Conservation (phyloP, 2,888 invertebrate species). For the Amphipyra tragopoginis region DNA sequence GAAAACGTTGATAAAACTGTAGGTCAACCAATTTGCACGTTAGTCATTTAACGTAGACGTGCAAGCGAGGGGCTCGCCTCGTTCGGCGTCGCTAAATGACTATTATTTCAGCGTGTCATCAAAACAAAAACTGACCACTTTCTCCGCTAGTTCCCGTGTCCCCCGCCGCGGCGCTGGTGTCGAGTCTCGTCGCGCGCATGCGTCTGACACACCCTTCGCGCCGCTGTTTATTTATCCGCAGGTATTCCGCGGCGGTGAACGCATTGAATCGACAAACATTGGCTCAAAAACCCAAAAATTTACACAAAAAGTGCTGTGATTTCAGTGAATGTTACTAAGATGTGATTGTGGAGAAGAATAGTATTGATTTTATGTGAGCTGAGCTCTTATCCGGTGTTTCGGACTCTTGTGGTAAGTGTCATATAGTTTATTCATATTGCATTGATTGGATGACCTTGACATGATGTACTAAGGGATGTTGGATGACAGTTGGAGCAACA, state of each 20-base stretch:
- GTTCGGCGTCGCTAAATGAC: neutral
- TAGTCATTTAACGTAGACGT: no score
- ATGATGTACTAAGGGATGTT: slow-evolving; percentile 10
- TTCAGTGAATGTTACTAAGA: slow-evolving; percentile 25
- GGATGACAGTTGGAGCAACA: slow-evolving; percentile 21
- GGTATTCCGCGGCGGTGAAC: slow-evolving; percentile 15
- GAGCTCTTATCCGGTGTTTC: neutral
- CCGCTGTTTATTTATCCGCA: slow-evolving; percentile 52
- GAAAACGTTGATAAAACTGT: no score
- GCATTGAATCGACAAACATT: slow-evolving; percentile 22
- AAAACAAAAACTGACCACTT: neutral
- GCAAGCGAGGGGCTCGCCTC: no score
- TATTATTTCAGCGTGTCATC: slow-evolving; percentile 1
- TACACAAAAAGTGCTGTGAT: slow-evolving; percentile 21
- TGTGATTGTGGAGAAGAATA: slow-evolving; percentile 29
- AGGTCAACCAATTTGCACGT: no score
- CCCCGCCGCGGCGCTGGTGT: slow-evolving; percentile 18
- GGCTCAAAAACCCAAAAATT: slow-evolving; percentile 10
- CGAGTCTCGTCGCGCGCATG: slow-evolving; percentile 24
- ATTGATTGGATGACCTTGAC: slow-evolving; percentile 45
- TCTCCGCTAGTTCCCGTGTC: neutral
- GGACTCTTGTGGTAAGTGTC: slow-evolving; percentile 26
- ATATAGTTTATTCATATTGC: neutral
- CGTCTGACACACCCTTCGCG: slow-evolving; percentile 22
- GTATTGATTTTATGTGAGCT: neutral